These are phyloP conservation scores for Daboia siamensis DNA, from an alignment of 2,113 vertebrate species.

Conservation along the genomic window DNA sequence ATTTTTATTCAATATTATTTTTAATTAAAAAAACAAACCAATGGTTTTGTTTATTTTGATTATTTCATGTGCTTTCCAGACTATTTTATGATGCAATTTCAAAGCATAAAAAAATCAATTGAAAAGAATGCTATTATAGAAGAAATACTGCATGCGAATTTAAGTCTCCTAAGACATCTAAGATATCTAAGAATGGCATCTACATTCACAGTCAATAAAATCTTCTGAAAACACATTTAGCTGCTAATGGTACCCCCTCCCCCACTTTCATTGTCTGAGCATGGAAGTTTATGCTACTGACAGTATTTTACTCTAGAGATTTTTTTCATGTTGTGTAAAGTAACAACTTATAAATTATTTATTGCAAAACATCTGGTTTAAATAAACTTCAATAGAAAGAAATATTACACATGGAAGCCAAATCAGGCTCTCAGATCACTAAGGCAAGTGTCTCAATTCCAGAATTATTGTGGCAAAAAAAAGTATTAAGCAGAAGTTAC, in stretches of 20 bases:
- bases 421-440: conserved; percentile 15
- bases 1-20: not conserved
- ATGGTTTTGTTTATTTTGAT: not conserved
- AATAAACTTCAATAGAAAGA: conserved; percentile 16
- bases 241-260: not conserved
- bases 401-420: conserved; percentile 8
- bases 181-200: conserved; percentile 20
- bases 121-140: not conserved
- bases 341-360: conserved; percentile 32
- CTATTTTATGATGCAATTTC: conserved; percentile 28
- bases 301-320: not conserved
- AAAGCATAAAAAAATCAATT: conserved; percentile 26
- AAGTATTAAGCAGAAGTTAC: conserved; percentile 28
- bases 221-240: not conserved
- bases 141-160: not conserved
- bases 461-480: conserved; percentile 14
- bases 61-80: conserved; percentile 15
- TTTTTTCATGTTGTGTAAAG: conserved; percentile 27
- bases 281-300: conserved; percentile 7
- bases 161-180: not conserved
- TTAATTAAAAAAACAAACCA: conserved; percentile 11
- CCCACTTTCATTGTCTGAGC: not conserved
- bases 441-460: not conserved
- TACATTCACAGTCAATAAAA: conserved; percentile 5
- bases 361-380: conserved; percentile 45